These are phyloP conservation scores for Listronotus oregonensis DNA, from an alignment of 1,140 invertebrate genomes.

Conservation along the genomic window DNA sequence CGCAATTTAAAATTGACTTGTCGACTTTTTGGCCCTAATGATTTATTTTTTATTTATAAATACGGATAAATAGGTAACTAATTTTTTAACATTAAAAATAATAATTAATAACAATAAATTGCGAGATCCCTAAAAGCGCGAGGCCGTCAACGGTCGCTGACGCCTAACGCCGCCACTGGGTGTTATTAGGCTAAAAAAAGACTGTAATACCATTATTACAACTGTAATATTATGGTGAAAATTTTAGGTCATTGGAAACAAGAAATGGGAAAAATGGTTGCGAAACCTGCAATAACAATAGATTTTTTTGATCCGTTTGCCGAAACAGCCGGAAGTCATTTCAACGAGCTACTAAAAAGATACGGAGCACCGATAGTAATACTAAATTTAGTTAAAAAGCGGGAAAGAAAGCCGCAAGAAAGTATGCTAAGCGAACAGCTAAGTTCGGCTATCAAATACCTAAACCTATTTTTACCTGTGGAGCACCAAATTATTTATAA, in stretches of 20 bases:
- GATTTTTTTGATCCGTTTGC: constrained; percentile 83
- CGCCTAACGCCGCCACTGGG: too few relatives aligned
- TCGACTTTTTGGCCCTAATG: too few relatives aligned
- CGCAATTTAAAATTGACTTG: too few relatives aligned
- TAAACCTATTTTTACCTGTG: constrained; percentile 95
- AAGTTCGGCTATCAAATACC: constrained; percentile 82
- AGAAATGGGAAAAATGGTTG: constrained; percentile 96
- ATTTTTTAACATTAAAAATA: too few relatives aligned
- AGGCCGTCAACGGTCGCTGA: too few relatives aligned
- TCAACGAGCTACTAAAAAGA: constrained; percentile 85
- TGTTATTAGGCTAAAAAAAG: too few relatives aligned
- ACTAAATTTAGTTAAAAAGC: constrained; percentile 93
- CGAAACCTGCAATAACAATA: constrained; percentile 92
- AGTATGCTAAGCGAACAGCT: constrained; percentile 88
- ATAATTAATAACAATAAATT: too few relatives aligned
- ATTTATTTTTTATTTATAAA: too few relatives aligned
- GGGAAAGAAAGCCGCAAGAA: constrained; percentile 93
- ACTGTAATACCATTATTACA: too few relatives aligned
- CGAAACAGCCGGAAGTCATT: constrained; percentile 87
- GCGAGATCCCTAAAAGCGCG: too few relatives aligned
- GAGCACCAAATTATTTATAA: constrained; percentile 89
- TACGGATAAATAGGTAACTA: too few relatives aligned
- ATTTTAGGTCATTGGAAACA: constrained; percentile 88
- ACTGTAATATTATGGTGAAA: too few relatives aligned
- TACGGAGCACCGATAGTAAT: constrained; percentile 94